Conservation (phyloP, 2,113 vertebrate species). For the Pipa parva region DNA sequence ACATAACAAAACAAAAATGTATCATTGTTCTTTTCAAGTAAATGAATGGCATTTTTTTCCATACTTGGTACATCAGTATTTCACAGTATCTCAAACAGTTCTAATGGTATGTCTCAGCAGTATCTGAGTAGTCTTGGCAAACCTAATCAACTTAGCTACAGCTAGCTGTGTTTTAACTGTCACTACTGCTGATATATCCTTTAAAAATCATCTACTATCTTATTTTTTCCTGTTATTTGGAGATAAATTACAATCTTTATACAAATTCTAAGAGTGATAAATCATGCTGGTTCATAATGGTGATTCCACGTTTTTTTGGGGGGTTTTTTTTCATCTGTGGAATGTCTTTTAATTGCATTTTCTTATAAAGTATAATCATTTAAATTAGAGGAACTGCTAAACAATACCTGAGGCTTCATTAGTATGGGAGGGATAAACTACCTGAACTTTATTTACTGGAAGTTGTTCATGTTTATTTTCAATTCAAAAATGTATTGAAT, state of each 20-base stretch:
- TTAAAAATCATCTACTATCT: constrained; percentile 27
- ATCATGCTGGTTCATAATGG: constrained; percentile 27
- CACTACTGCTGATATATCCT: constrained; percentile 27
- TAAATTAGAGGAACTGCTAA: constrained; percentile 30
- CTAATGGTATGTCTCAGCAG: constrained; percentile 31
- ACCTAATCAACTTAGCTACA: constrained; percentile 23
- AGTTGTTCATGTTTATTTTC: constrained; percentile 15
- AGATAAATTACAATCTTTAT: constrained; percentile 12
- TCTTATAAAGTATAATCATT: constrained; percentile 19
- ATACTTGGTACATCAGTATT: constrained; percentile 14
- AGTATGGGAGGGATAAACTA: constrained; percentile 37
- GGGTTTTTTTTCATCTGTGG: constrained; percentile 24
- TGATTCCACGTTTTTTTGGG: constrained; percentile 28
- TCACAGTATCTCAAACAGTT: background rate
- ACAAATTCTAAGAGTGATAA: constrained; percentile 17
- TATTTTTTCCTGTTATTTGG: constrained; percentile 38
- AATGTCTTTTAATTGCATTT: constrained; percentile 42
- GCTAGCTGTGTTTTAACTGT: constrained; percentile 30
- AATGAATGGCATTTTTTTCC: background rate
- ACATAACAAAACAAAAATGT: background rate
- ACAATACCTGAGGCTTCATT: constrained; percentile 44
- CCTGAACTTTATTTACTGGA: constrained; percentile 34
- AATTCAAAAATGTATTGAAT: constrained; percentile 25
- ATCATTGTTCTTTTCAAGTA: background rate
- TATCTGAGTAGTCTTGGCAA: constrained; percentile 20